These are phyloP conservation scores for Cyclopterus lumpus DNA, from an alignment of 2,797 vertebrate species.

Conservation along the genomic window DNA sequence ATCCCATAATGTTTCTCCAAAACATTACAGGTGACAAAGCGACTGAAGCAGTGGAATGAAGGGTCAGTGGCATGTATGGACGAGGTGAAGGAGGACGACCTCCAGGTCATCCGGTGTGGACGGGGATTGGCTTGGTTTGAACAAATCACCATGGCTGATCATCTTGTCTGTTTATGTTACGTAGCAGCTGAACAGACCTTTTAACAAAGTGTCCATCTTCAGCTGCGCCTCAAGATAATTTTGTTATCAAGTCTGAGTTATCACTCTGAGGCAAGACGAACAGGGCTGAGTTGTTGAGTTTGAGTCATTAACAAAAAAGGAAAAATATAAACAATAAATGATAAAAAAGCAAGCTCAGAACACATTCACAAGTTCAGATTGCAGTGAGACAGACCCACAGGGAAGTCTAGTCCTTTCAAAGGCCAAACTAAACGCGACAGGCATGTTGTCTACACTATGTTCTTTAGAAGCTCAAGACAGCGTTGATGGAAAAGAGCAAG, in stretches of 20 bases:
- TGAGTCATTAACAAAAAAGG: slow-evolving; percentile 65
- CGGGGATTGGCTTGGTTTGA: slow-evolving; percentile 56
- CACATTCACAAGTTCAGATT: slow-evolving; percentile 26
- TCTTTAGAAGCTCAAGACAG: slow-evolving; percentile 63
- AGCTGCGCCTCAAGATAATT: slow-evolving; percentile 46
- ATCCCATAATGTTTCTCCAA: slow-evolving; percentile 45
- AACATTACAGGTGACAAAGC: slow-evolving; percentile 61
- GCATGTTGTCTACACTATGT: slow-evolving; percentile 54
- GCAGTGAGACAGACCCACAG: slow-evolving; percentile 42
- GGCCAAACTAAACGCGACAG: slow-evolving; percentile 68
- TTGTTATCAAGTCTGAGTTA: slow-evolving; percentile 44
- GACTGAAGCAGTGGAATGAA: slow-evolving; percentile 65
- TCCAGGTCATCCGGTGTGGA: slow-evolving; percentile 53
- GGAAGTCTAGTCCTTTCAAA: slow-evolving; percentile 63
- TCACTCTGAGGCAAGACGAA: slow-evolving; percentile 28
- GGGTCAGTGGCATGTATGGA: slow-evolving; percentile 59
- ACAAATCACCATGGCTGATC: slow-evolving; percentile 45
- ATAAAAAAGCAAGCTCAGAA: slow-evolving; percentile 27
- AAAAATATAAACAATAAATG: slow-evolving; percentile 19
- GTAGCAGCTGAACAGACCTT: slow-evolving; percentile 60
- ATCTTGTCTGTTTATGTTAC: slow-evolving; percentile 56
- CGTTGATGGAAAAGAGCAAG: slow-evolving; percentile 63
- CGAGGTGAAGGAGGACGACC: slow-evolving; percentile 68
- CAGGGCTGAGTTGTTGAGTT: background rate
- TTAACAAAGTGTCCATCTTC: slow-evolving; percentile 42